These are phyloP conservation scores for Xiphophorus hellerii DNA, from an alignment of 2,113 vertebrate genomes.

Conservation along the genomic window DNA sequence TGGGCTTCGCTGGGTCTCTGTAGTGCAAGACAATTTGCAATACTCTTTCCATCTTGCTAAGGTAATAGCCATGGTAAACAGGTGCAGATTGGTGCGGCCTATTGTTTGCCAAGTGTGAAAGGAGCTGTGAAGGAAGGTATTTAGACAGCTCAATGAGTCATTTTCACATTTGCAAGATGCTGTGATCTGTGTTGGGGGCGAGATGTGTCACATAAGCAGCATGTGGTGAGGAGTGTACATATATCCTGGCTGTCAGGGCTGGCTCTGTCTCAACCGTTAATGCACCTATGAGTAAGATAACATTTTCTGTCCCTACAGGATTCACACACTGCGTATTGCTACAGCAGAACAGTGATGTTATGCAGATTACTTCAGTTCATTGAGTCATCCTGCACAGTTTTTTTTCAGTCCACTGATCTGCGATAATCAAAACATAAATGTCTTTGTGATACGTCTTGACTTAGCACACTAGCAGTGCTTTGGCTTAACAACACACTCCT, in stretches of 20 bases:
- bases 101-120: slow-evolving; percentile 1
- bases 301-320: background rate
- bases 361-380: background rate
- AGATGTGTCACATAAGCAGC: slow-evolving; percentile 16
- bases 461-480: background rate
- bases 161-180: slow-evolving; percentile 23
- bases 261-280: background rate
- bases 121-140: slow-evolving; percentile 17
- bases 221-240: slow-evolving; percentile 10
- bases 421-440: background rate
- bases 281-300: background rate
- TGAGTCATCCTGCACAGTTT: background rate
- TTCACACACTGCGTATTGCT: background rate
- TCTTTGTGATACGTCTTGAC: background rate
- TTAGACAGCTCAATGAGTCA: slow-evolving; percentile 20
- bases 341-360: background rate
- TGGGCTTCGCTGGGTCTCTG: background rate
- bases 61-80: slow-evolving; percentile 5
- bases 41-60: slow-evolving; percentile 1
- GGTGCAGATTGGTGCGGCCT: background rate
- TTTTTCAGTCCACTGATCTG: background rate
- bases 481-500: background rate
- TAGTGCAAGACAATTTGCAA: slow-evolving; percentile 21
- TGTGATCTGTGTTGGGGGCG: slow-evolving; percentile 1
- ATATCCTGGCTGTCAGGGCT: background rate